Evolutionary conservation across 2,888 invertebrate genomes (phyloP), one percentile per base, ranked within the genome.

Genomic region (Andrena minutula): DNA sequence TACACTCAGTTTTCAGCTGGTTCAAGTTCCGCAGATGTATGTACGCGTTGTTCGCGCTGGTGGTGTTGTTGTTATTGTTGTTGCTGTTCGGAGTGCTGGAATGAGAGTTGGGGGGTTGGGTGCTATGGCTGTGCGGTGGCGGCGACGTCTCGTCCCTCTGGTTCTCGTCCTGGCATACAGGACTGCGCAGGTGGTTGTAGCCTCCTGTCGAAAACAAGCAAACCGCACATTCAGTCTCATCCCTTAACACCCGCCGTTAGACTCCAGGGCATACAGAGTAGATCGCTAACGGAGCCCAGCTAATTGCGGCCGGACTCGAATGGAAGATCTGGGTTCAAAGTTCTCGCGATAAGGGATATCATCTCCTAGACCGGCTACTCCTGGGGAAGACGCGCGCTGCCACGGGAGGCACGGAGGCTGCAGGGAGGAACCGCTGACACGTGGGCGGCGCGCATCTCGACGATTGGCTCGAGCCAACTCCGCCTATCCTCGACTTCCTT

Each of bases 181-280:
- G 95, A 93, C 95, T 95, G 90, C 95, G 94, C 86, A 95, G 90
- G 89, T 95, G 95, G 87, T 95, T 95, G 91, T 95, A 95, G 80
- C 95, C 95, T 86, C 95, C 95, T 95, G 92, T 0, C 28, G 65
- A 41, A 35, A 10, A 20, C 16, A 7, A 5, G 4, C 23, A 6
- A 26, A 41, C 0, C 26, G 7, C 7, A 23, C 16, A 4, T 26
- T 63, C 56, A 56, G 23, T 26, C 23, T 26, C 23, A 3, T 7
- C 56, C 10, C 10, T 56, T 20, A 56, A 23, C 20, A 20, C 5
- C 41, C 41, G 4, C 12, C 1, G 41, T 41, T 41, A 0, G 12
- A 4, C 1, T 41, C 12, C 12, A 0, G 41, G 41, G 41, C 5
- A 5, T 41, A 16, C 41, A 16, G 16, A 41, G 41, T 5, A 16